These are phyloP conservation scores for Mellivora capensis DNA, from an alignment of 2,113 vertebrate species.

Conservation along the genomic window DNA sequence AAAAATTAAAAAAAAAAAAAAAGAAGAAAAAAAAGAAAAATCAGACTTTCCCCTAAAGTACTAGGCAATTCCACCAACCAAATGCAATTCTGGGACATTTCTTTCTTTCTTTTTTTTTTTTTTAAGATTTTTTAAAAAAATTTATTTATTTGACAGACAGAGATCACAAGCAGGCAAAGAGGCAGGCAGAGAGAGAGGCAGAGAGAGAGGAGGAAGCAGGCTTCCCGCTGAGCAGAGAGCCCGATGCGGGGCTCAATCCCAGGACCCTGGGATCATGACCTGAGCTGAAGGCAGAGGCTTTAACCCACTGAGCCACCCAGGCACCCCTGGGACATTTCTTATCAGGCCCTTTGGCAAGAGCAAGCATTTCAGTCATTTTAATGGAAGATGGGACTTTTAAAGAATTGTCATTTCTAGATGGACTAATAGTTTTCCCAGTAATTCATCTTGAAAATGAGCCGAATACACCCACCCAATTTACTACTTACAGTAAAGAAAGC, in stretches of 20 bases:
- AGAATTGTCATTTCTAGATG: constrained; percentile 52
- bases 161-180: too few species aligned
- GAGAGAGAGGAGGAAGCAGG: too few species aligned
- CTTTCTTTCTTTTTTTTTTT: too few species aligned
- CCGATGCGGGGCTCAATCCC: too few species aligned
- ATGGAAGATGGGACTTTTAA: constrained; percentile 48
- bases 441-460: constrained; percentile 47
- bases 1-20: too few species aligned
- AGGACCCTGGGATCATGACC: too few species aligned
- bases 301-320: too few species aligned
- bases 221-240: too few species aligned
- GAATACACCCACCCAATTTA: constrained; percentile 41
- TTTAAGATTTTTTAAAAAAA: too few species aligned
- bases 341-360: constrained; percentile 11
- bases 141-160: too few species aligned
- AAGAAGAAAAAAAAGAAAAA: not conserved
- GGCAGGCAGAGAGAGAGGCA: too few species aligned
- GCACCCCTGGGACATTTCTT: constrained; percentile 35
- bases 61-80: constrained; percentile 13
- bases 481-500: not conserved
- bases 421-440: constrained; percentile 47
- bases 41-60: not conserved
- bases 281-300: too few species aligned
- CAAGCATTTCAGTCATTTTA: constrained; percentile 42
- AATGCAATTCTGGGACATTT: constrained; percentile 34